phyloP scores from a whole-genome alignment of 2,797 vertebrate species.

The Heliangelus exortis region DNA sequence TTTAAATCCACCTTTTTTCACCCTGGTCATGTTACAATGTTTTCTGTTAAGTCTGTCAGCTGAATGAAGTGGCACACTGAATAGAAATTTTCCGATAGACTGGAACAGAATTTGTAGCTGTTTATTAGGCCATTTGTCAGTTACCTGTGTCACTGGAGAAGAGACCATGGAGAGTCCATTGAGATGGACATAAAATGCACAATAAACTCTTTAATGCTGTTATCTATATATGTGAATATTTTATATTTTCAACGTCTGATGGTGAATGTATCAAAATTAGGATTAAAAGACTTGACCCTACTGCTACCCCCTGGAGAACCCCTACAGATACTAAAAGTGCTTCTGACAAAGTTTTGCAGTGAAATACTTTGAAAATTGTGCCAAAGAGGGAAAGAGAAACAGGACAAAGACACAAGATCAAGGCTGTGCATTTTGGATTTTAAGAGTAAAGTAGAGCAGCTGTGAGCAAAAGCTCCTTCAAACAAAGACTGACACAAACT shows the following conservation, averaged over 20 bases:
- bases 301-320: not conserved
- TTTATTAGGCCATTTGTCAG: not conserved
- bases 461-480: slow-evolving; percentile 2
- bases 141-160: not conserved
- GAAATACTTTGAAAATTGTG: slow-evolving; percentile 1
- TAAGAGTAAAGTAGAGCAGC: not conserved
- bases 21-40: not conserved
- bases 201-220: not conserved
- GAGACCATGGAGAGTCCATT: not conserved
- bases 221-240: not conserved
- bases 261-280: not conserved
- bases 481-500: not conserved
- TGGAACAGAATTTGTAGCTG: not conserved
- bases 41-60: not conserved
- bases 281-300: not conserved
- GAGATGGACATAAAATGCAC: not conserved
- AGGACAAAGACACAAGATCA: not conserved
- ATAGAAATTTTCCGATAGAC: not conserved
- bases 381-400: not conserved
- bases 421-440: not conserved
- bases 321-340: not conserved
- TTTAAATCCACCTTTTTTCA: not conserved
- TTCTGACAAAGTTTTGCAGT: not conserved
- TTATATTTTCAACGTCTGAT: not conserved
- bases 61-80: not conserved